Conservation (phyloP, 2,797 vertebrate genomes). For the Manis javanica region DNA sequence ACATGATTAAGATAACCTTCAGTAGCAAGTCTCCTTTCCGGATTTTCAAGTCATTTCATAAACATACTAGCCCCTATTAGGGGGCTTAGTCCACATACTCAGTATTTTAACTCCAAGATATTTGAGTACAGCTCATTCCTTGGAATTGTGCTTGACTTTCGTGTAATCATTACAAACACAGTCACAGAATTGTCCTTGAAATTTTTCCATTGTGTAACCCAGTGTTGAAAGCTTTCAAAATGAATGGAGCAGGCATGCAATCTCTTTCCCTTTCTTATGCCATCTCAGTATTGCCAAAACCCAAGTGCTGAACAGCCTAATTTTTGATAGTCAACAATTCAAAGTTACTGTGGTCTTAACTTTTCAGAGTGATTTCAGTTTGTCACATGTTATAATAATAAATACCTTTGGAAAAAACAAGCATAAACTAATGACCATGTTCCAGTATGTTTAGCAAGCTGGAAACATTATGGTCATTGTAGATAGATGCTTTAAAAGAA, state of each 20-base stretch:
- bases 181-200: slow-evolving; percentile 76
- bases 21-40: not conserved
- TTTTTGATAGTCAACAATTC: slow-evolving; percentile 78
- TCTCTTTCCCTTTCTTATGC: slow-evolving; percentile 67
- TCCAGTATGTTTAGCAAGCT: slow-evolving; percentile 76
- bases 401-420: slow-evolving; percentile 79
- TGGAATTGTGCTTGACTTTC: slow-evolving; percentile 59
- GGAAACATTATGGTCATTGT: slow-evolving; percentile 72
- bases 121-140: slow-evolving; percentile 63
- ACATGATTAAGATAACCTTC: not conserved
- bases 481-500: slow-evolving; percentile 63
- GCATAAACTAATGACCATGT: slow-evolving; percentile 22
- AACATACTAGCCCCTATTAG: not conserved
- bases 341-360: slow-evolving; percentile 79
- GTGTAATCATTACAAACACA: slow-evolving; percentile 67
- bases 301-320: slow-evolving; percentile 77
- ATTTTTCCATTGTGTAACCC: slow-evolving; percentile 81
- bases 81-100: not conserved
- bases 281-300: slow-evolving; percentile 73
- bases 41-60: slow-evolving; percentile 11
- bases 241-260: slow-evolving; percentile 56
- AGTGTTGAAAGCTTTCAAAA: slow-evolving; percentile 77
- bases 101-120: slow-evolving; percentile 65
- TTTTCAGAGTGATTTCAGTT: slow-evolving; percentile 79
- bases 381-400: slow-evolving; percentile 78